Evolutionary conservation across 2,797 vertebrate species (phyloP), one percentile per base, ranked within the genome.

Genomic region (Steatocranus sp.): DNA sequence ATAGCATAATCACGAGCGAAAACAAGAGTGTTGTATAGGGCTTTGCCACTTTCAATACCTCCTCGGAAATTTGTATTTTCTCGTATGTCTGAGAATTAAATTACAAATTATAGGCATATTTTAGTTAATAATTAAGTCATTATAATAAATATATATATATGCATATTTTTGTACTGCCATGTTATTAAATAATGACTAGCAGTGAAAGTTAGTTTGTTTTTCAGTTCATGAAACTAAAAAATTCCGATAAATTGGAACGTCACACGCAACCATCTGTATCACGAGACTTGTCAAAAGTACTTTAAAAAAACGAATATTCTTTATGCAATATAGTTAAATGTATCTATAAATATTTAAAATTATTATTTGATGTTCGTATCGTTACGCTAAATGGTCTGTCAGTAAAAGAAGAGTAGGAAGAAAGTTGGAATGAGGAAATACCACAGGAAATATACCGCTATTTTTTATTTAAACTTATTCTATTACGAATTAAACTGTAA

Each of bases 201-300:
- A n/a, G 25, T 48, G 10, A 30, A 48, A 73, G 5, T 30, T 30
- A 0, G 17, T 32, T 30, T 0, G 25, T 18, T 73, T 73, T 12
- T 43, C 23, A 27, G 25, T 1, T 2, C 7, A 36, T 1, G 5
- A n/a, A 15, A 32, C 2, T 17, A 0, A 1, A 8, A 1, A 20
- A 49, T 18, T 34, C 56, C 56, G 43, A 83, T 1, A n/a, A 0
- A 1, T 0, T 0, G 0, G 27, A 92, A 92, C 12, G 43, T 34
- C 3, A 27, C 84, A 79, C 49, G 15, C 3, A 6, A 12, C 38
- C 48, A 20, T 54, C 12, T 75, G 2, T 84, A 75, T 86, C 91
- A 85, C 83, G 88, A 89, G 79, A 86, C 3, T 79, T 83, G 2
- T 41, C 10, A 10, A 0, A 1, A 2, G 9, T 3, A 32, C 5